A percentile compares a stretch with the other conserved stretches of the same genome.
Conservation (phyloP, 2,797 vertebrate species). For the Pristis pectinata region DNA sequence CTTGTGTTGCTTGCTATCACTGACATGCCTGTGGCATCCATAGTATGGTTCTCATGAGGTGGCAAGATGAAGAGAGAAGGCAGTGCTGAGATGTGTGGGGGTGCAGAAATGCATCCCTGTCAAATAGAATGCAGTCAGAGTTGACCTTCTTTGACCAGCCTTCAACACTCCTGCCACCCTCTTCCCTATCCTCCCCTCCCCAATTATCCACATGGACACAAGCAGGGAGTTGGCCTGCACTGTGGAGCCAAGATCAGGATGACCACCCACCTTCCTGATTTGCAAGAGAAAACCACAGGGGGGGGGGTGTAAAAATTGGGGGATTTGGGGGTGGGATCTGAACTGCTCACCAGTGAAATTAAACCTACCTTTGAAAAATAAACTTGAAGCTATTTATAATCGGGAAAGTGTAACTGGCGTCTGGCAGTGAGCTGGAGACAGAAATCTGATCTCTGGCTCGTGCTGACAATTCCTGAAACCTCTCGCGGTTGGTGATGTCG, state of each 20-base stretch:
- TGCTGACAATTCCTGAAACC: background rate
- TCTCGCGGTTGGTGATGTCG: background rate
- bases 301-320: background rate
- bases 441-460: background rate
- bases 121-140: background rate
- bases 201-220: background rate
- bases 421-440: constrained; percentile 3
- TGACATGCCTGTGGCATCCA: background rate
- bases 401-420: background rate
- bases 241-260: background rate
- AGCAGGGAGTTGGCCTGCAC: background rate
- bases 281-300: background rate
- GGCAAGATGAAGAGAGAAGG: background rate
- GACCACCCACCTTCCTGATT: background rate
- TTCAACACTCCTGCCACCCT: background rate
- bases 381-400: constrained; percentile 9
- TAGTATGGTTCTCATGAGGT: background rate
- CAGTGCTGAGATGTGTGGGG: background rate
- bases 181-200: too few relatives aligned
- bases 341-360: background rate
- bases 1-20: background rate
- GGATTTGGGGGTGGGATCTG: background rate
- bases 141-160: background rate
- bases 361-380: constrained; percentile 11
- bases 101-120: background rate